A percentile compares a stretch with the other conserved stretches of the same genome.
Evolutionary conservation across 2,888 invertebrate species (phyloP).

Genomic region (Antitype chi): DNA sequence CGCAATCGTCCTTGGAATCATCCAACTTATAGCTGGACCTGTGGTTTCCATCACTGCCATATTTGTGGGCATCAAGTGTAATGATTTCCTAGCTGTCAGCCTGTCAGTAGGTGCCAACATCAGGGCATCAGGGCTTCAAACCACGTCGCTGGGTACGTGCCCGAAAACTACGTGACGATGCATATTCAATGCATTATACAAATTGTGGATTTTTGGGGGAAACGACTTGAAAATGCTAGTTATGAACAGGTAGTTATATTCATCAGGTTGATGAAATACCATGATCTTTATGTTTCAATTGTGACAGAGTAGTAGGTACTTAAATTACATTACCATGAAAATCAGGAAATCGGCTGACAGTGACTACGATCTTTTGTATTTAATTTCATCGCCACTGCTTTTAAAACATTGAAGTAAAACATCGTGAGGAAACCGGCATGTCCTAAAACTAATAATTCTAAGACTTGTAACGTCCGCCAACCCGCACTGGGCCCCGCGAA

Average conservation of each 20-base stretch:
- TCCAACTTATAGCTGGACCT: conserved; percentile 13
- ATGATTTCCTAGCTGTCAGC: conserved; percentile 14
- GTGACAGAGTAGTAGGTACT: too few species aligned
- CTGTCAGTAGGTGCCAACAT: conserved; percentile 11
- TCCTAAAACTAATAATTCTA: too few species aligned
- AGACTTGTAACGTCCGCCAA: too few species aligned
- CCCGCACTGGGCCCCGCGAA: too few species aligned
- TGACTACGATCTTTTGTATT: too few species aligned
- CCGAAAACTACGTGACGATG: conserved; percentile 53
- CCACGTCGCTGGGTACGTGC: conserved; percentile 53
- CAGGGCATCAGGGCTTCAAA: conserved; percentile 30
- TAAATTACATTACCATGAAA: too few species aligned
- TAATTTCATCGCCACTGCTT: too few species aligned
- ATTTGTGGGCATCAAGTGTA: conserved; percentile 36
- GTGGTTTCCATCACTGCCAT: conserved; percentile 31
- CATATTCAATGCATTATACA: conserved; percentile 42
- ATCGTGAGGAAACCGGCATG: too few species aligned
- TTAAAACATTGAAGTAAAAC: too few species aligned
- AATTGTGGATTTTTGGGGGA: conserved; percentile 19
- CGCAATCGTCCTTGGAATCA: background rate
- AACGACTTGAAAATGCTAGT: background rate
- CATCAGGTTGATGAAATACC: background rate
- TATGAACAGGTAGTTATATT: background rate
- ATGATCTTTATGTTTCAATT: background rate
- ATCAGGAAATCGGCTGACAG: background rate